Evolutionary conservation across 2,888 invertebrate species (phyloP).

Genomic region (Caenorhabditis plicata): DNA sequence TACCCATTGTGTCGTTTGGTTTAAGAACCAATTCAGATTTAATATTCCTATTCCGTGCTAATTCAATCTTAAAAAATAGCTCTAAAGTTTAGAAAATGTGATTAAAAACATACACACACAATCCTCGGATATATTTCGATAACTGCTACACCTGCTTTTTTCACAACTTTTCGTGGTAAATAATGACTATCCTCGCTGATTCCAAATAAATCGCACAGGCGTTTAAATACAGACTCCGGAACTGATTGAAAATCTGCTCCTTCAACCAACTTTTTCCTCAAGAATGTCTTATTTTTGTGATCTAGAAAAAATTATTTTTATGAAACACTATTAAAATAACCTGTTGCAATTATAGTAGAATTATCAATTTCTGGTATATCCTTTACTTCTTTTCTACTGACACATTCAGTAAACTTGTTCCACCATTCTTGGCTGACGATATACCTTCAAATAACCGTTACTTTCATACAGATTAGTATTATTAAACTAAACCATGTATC

Average conservation of each 20-base stretch:
- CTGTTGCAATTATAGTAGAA: conserved; percentile 19
- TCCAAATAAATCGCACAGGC: conserved; percentile 28
- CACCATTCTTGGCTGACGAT: conserved; percentile 47
- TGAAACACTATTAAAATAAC: conserved; percentile 8
- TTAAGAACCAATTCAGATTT: conserved; percentile 16
- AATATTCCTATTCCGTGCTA: conserved; percentile 30
- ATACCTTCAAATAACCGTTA: conserved; percentile 32
- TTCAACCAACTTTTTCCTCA: conserved; percentile 40
- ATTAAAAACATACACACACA: conserved; percentile 37
- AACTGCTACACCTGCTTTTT: conserved; percentile 8
- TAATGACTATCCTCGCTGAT: conserved; percentile 47
- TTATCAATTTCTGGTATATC: conserved; percentile 44
- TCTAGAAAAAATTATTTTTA: conserved; percentile 12
- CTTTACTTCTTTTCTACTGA: conserved; percentile 26
- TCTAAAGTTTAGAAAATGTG: not conserved
- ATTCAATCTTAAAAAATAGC: conserved; percentile 22
- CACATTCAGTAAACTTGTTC: conserved; percentile 29
- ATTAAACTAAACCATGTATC: conserved; percentile 33
- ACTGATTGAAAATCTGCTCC: conserved; percentile 40
- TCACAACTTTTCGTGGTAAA: conserved; percentile 42
- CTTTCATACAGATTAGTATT: not conserved
- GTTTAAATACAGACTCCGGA: conserved; percentile 35
- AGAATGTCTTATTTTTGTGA: conserved; percentile 12
- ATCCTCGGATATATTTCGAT: conserved; percentile 54
- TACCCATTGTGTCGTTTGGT: conserved; percentile 43